Percentiles rank a stretch among this genome's conserved stretches.
These are phyloP conservation scores for Novumbra hubbsi DNA, from an alignment of 2,797 vertebrate genomes.

Conservation along the genomic window DNA sequence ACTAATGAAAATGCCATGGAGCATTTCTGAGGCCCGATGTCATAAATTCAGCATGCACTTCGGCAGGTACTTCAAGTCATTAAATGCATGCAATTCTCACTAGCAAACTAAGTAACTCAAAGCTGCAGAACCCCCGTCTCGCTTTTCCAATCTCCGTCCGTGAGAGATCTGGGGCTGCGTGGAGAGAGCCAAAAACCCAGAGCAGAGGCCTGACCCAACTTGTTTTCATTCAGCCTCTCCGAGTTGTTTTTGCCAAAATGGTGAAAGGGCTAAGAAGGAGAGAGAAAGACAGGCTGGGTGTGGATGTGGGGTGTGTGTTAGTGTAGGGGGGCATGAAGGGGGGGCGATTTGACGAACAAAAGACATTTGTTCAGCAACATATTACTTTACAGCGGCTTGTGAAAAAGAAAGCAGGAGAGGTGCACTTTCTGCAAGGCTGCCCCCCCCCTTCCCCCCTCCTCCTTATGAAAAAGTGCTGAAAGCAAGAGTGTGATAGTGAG, in stretches of 20 bases:
- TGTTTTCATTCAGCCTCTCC: constrained; percentile 65
- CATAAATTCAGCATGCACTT: neutral
- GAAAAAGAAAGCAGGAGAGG: constrained; percentile 43
- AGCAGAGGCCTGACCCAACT: constrained; percentile 67
- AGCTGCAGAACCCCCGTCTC: neutral
- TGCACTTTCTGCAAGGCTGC: constrained; percentile 28
- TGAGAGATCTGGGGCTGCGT: constrained; percentile 7
- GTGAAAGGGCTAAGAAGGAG: constrained; percentile 35
- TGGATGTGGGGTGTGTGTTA: neutral
- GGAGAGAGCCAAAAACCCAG: constrained; percentile 36
- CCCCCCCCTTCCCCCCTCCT: neutral
- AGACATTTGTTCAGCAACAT: constrained; percentile 31
- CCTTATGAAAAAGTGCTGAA: constrained; percentile 6
- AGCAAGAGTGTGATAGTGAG: constrained; percentile 11
- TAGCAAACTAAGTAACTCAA: neutral
- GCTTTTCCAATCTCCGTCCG: neutral
- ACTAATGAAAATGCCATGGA: neutral
- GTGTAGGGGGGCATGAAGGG: constrained; percentile 45
- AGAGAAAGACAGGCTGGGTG: neutral
- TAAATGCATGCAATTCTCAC: neutral
- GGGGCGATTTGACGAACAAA: constrained; percentile 17
- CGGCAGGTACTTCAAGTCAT: neutral
- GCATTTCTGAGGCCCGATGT: neutral
- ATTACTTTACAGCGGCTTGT: constrained; percentile 26
- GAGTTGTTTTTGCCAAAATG: constrained; percentile 71